Evolutionary conservation across 2,113 vertebrate species (phyloP).

Genomic region (Heliornis fulica): DNA sequence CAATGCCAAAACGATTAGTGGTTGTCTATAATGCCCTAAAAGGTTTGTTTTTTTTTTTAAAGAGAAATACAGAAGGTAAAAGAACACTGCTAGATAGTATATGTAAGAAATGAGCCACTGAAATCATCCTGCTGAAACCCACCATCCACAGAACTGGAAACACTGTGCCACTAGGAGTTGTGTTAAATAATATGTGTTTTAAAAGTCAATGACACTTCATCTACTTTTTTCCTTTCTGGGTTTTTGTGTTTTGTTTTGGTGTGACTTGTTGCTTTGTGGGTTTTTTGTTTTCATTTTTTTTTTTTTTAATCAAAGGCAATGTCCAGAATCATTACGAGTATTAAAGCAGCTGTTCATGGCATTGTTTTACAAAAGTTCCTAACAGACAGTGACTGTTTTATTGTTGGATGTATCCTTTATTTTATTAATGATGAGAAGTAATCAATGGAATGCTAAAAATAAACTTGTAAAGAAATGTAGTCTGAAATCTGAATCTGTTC

Average conservation of each 20-base stretch:
- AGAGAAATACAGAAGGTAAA: background rate
- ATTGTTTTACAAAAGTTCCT: conserved; percentile 78
- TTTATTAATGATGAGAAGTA: conserved; percentile 76
- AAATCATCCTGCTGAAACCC: background rate
- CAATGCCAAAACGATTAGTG: background rate
- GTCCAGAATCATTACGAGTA: conserved; percentile 82
- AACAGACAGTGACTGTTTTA: conserved; percentile 77
- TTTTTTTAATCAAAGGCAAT: conserved; percentile 83
- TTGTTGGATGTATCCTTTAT: conserved; percentile 75
- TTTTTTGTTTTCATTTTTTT: background rate
- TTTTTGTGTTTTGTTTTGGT: background rate
- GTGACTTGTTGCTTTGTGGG: background rate
- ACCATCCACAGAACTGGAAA: background rate
- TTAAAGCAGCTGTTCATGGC: conserved; percentile 80
- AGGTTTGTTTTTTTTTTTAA: background rate
- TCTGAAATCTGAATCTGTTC: conserved; percentile 66
- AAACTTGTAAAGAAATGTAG: conserved; percentile 64
- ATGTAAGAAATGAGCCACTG: background rate
- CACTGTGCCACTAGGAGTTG: background rate
- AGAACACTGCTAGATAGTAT: background rate
- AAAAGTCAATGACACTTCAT: conserved; percentile 46
- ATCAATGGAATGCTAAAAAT: conserved; percentile 75
- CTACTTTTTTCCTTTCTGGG: conserved; percentile 8
- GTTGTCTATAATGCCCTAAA: background rate
- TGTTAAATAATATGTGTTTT: background rate